Evolutionary conservation across 2,113 vertebrate species (phyloP).

Genomic region (Myanophis thanlyinensis): DNA sequence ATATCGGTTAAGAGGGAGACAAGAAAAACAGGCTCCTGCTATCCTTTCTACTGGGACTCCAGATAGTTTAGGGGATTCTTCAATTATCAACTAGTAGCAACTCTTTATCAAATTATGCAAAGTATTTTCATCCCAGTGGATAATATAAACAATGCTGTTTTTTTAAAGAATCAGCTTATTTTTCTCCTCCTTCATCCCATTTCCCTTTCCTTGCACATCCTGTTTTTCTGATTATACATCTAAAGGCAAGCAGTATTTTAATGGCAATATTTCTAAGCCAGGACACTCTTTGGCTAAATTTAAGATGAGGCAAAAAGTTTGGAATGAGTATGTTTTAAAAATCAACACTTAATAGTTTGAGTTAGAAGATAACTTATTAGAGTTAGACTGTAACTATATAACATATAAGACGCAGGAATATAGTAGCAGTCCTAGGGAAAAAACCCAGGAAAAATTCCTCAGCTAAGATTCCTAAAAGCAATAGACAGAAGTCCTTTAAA

Average conservation of each 20-base stretch:
- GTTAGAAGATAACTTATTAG: no score
- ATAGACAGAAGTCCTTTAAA: background rate
- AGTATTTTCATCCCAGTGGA: background rate
- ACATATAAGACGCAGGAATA: background rate
- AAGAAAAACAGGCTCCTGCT: background rate
- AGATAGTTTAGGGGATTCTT: background rate
- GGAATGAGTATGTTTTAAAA: background rate
- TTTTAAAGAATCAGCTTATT: background rate
- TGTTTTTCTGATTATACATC: background rate
- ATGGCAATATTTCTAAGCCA: background rate
- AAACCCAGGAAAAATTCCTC: background rate
- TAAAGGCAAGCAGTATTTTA: background rate
- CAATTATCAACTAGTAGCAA: background rate
- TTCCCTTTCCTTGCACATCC: background rate
- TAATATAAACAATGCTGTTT: background rate
- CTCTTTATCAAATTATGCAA: background rate
- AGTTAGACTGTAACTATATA: no score
- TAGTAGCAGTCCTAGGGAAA: background rate
- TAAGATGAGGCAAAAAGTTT: background rate
- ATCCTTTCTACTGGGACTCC: background rate
- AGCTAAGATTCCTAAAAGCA: background rate
- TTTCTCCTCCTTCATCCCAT: background rate
- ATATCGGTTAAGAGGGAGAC: background rate
- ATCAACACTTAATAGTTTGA: background rate
- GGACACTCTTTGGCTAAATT: background rate